Percentiles rank a stretch among this genome's conserved stretches.
Conservation (phyloP, 1,140 invertebrate genomes). For the Bombus impatiens region DNA sequence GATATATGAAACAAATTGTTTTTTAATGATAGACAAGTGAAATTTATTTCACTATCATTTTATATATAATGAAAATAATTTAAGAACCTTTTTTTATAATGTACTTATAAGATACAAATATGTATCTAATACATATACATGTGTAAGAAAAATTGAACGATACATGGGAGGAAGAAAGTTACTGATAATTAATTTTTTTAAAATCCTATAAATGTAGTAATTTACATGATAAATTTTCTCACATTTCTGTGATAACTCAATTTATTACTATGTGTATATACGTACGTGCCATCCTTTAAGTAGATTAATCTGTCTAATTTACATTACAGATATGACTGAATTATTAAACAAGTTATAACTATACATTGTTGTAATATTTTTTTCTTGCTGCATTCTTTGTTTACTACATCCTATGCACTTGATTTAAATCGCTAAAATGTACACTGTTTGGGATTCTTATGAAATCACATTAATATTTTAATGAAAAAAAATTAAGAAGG, state of each 20-base stretch:
- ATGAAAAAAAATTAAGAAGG: not conserved
- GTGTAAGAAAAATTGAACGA: not conserved
- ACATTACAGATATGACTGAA: not conserved
- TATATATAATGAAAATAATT: not conserved
- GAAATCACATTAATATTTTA: not conserved
- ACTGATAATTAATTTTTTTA: not conserved
- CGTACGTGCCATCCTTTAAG: not conserved
- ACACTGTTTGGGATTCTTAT: not conserved
- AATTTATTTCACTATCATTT: constrained; percentile 28
- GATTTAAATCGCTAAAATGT: constrained; percentile 18
- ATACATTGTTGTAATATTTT: constrained; percentile 19
- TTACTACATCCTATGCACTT: constrained; percentile 12
- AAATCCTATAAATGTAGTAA: not conserved
- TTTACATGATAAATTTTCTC: not conserved
- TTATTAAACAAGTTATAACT: not conserved
- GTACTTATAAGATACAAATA: constrained; percentile 7
- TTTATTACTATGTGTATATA: constrained; percentile 14
- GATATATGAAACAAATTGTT: not conserved
- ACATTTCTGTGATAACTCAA: not conserved
- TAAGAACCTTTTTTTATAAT: not conserved
- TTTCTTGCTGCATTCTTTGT: constrained; percentile 31
- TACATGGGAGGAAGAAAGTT: not conserved
- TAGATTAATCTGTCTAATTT: constrained; percentile 15
- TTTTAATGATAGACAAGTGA: constrained; percentile 14
- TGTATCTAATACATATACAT: not conserved